Evolutionary conservation across 2,888 invertebrate genomes (phyloP).

Genomic region (Diachrysia chrysitis): DNA sequence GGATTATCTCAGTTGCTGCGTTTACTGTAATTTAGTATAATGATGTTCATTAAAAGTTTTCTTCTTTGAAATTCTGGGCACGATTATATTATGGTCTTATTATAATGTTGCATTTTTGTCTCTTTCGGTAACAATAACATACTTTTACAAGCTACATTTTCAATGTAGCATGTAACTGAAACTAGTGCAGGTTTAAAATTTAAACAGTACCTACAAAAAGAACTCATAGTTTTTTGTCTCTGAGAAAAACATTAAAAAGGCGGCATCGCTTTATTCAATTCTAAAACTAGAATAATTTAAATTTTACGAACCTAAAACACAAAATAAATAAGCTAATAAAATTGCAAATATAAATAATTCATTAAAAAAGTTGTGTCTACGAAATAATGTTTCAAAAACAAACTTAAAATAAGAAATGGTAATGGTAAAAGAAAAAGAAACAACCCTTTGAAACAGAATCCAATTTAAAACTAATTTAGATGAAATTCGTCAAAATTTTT

Average conservation of each 20-base stretch:
- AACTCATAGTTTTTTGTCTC: background rate
- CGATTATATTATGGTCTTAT: too few relatives aligned
- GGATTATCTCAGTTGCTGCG: background rate
- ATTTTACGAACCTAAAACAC: slow-evolving; percentile 17
- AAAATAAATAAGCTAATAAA: slow-evolving; percentile 14
- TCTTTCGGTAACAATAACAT: too few relatives aligned
- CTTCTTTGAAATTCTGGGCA: too few relatives aligned
- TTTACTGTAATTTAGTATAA: background rate
- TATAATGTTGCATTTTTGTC: too few relatives aligned
- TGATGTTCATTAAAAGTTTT: slow-evolving; percentile 6
- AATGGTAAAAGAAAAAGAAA: slow-evolving; percentile 21
- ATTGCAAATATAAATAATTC: slow-evolving; percentile 25
- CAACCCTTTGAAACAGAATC: slow-evolving; percentile 34
- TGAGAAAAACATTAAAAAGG: background rate
- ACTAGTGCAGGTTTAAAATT: too few relatives aligned
- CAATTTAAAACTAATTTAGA: slow-evolving; percentile 41
- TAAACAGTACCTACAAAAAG: background rate
- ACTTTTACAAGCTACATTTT: too few relatives aligned
- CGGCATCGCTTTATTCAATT: background rate
- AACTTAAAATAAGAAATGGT: slow-evolving; percentile 11
- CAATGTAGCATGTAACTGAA: too few relatives aligned
- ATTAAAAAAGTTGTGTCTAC: slow-evolving; percentile 16
- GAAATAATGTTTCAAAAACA: slow-evolving; percentile 21
- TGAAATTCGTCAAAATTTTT: slow-evolving; percentile 33
- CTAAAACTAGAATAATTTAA: slow-evolving; percentile 13